Base-by-base conservation (phyloP, 2,113 vertebrate species). In the Poeciliopsis occidentalis region DNA sequence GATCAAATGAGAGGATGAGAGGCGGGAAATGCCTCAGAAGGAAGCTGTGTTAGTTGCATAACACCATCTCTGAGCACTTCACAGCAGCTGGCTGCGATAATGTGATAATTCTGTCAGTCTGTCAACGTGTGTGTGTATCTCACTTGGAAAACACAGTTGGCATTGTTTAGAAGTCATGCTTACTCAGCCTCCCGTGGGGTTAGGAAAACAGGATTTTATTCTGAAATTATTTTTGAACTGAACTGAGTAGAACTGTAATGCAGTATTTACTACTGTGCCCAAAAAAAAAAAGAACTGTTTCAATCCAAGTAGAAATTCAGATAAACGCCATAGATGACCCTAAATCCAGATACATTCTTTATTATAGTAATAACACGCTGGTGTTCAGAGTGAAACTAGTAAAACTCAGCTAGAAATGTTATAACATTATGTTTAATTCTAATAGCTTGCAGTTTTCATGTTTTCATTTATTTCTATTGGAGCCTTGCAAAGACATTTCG, bases 21-120 rank as follows among this genome's bases (percentile, higher is more conserved):
- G 32, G 22, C 17, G 26, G 6, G 2, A 74, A 51, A 66, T 22
- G 5, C 13, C 57, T 66, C 69, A 68, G 51, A 63, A 30, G 54
- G 70, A 67, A 74, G 27, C 32, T 62, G 29, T 54, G 62, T 22
- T n/a, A 34, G 64, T 75, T 75, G 69, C 29, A 51, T 81, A 84
- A 85, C 71, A 66, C 12, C 24, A 67, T 41, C 12, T 27, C 64
- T 27, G 37, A 41, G 5, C 65, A 44, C 51, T 10, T 57, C 51
- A 57, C 51, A 57, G 51, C 51, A 57, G 51, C 51, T 44, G n/a
- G 15, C 27, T 13, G 26, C 17, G 4, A n/a, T 44, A 12, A 26
- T 41, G 4, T 37, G 32, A 24, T 64, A 2, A 31, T 32, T 64
- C 63, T n/a, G 63, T 67, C 61, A 73, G 72, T 67, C 62, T 64